Percentiles rank a stretch among this genome's conserved stretches.
phyloP scores from a whole-genome alignment of 1,140 invertebrate species.

The Procambarus virginalis region DNA sequence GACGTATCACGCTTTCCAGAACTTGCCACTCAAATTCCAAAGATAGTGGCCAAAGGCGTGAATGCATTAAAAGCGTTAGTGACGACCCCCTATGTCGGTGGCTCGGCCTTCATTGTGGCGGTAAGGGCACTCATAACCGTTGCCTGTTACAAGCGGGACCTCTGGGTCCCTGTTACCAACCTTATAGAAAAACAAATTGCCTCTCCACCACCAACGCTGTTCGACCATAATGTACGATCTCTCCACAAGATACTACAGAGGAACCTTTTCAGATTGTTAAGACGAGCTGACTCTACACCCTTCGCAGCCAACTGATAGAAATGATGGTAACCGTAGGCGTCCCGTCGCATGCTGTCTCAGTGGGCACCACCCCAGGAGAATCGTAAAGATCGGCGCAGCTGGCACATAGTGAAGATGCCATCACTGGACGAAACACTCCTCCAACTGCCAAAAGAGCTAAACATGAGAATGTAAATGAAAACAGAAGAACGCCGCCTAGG shows the following conservation, averaged over 20 bases:
- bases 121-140: constrained; percentile 63
- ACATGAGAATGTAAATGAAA: background rate
- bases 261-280: constrained; percentile 63
- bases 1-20: constrained; percentile 53
- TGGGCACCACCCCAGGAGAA: constrained; percentile 60
- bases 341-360: constrained; percentile 61
- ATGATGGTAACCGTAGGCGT: constrained; percentile 69
- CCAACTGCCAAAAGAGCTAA: constrained; percentile 15
- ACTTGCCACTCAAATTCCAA: constrained; percentile 12
- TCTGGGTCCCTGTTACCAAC: constrained; percentile 49
- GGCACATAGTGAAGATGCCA: constrained; percentile 39
- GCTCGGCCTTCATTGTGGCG: constrained; percentile 61
- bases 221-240: constrained; percentile 67
- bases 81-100: constrained; percentile 65
- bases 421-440: constrained; percentile 47
- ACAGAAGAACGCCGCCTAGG: background rate
- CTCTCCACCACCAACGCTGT: constrained; percentile 65
- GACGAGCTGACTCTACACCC: constrained; percentile 39
- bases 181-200: constrained; percentile 57
- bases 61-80: constrained; percentile 43
- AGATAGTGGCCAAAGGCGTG: constrained; percentile 54
- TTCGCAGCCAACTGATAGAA: constrained; percentile 49
- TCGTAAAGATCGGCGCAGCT: constrained; percentile 26
- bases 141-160: constrained; percentile 65
- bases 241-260: constrained; percentile 67